Evolutionary conservation across 1,140 invertebrate species (phyloP).

Genomic region (Plectrocnemia conspersa): DNA sequence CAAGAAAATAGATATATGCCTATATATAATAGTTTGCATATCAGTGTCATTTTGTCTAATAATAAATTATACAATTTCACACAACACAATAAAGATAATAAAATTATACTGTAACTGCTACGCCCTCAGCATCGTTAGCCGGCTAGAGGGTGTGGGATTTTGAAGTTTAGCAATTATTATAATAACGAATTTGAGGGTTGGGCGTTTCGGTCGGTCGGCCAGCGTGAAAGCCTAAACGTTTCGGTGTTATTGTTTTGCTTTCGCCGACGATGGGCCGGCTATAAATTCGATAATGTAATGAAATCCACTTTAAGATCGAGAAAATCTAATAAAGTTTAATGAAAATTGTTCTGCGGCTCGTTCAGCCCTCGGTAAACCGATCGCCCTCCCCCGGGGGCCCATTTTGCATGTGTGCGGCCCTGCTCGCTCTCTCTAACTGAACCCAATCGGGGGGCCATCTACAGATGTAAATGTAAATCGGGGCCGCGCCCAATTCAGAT

Average conservation of each 20-base stretch:
- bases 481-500: neutral
- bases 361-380: neutral
- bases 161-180: no score
- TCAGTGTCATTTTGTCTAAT: no score
- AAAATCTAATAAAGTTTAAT: slow-evolving; percentile 29
- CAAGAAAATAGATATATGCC: no score
- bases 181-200: no score
- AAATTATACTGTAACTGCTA: no score
- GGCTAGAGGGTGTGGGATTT: no score
- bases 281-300: slow-evolving; percentile 19
- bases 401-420: slow-evolving; percentile 5
- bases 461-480: slow-evolving; percentile 7
- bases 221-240: no score
- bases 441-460: neutral
- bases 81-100: no score
- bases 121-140: no score
- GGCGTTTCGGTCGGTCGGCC: no score
- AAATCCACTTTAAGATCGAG: slow-evolving; percentile 17
- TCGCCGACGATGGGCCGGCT: neutral
- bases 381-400: neutral
- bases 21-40: no score
- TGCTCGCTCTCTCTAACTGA: neutral
- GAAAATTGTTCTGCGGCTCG: slow-evolving; percentile 21
- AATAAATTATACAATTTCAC: no score
- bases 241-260: neutral